Conservation (phyloP, 2,797 vertebrate species). For the Sebastes oblongus region DNA sequence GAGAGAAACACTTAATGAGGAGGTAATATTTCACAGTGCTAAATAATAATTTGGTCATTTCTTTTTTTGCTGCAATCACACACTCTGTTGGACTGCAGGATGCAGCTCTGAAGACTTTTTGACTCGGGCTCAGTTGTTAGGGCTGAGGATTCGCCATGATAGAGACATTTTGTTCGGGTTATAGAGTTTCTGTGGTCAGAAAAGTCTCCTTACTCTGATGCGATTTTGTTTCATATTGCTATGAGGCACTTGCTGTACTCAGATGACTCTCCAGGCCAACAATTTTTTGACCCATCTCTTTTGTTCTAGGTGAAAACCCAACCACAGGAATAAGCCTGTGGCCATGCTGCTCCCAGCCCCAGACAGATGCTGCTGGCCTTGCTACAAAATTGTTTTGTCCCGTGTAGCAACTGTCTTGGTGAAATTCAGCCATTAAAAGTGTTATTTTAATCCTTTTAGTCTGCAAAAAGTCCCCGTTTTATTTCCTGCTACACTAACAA, state of each 20-base stretch:
- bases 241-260: neutral
- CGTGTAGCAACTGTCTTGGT: neutral
- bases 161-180: neutral
- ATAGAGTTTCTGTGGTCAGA: neutral
- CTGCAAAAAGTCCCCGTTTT: neutral
- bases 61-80: slow-evolving; percentile 3
- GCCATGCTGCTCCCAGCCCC: neutral
- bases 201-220: neutral
- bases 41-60: neutral
- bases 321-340: neutral
- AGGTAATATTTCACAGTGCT: neutral
- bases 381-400: neutral
- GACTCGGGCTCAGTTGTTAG: neutral
- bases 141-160: neutral
- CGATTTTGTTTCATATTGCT: neutral
- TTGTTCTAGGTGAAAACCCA: neutral
- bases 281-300: neutral
- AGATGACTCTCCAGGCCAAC: neutral
- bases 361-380: neutral
- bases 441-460: neutral
- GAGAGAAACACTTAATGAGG: neutral
- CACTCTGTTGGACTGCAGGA: neutral
- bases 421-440: neutral
- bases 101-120: slow-evolving; percentile 5
- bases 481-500: neutral